Evolutionary conservation across 2,113 vertebrate species (phyloP), one percentile per base, ranked within the genome.

Genomic region (Sprattus sprattus): DNA sequence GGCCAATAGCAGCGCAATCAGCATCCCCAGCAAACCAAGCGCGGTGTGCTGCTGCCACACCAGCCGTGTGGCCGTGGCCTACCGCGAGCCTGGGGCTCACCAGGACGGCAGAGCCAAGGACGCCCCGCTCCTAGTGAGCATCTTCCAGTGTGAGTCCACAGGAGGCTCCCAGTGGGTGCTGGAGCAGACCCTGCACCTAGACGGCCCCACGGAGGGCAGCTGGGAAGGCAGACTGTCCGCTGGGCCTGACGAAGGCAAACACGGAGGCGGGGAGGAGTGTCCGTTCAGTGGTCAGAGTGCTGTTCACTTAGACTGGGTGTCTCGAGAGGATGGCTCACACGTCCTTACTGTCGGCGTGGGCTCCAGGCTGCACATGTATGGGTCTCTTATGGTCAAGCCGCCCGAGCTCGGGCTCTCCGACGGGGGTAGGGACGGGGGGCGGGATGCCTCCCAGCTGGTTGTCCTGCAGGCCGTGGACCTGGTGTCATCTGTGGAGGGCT

Each of bases 71-170:
- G 98, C 97, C 6, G 96, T 99, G 87, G 98, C 98, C 0, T 99
- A 96, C 91, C 96, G 94, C 84, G 95, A 95, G 85, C 32, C 92
- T 83, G 57, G 92, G 86, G 85, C 83, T 90, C 86, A 71, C 82
- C 86, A 85, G 90, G 92, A 94, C 83, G 88, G n/a, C 67, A n/a
- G n/a, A 8, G 22, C 7, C 85, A 94, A 92, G 84, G 96, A 96
- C 57, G 94, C 95, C 81, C 28, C 93, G 80, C 95, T 98, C 92
- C 92, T 96, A 20, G 97, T 99, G 85, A 92, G 95, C 88, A 95
- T 99, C 91, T 99, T 98, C 92, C 98, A 99, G 93, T 99, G 97
- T 90, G 98, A 99, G 89, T 99, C 98, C 87, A 99, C 97, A 39
- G 98, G 98, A 64, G 98, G 98, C 32, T 97, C 97, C 18, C 97